Base-by-base conservation (phyloP, 2,888 invertebrate genomes). In the Mythimna loreyi region DNA sequence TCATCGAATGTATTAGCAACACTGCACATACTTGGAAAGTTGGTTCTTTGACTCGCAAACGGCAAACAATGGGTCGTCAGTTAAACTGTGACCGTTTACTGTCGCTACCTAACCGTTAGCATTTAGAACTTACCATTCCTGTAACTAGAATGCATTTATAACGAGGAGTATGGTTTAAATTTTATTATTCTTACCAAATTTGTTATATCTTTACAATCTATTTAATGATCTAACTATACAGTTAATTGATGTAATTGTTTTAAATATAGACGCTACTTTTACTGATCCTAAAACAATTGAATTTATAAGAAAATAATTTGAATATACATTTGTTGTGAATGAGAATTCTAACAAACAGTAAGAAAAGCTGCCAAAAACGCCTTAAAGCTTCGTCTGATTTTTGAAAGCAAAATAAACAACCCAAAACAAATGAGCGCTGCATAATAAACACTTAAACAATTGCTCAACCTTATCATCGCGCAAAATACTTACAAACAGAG, bases 1-100 rank as follows among this genome's bases (percentile, higher is more conserved):
- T 50, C 47, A 9, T n/a, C 49, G 47, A 57, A 47, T 47, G 13
- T 30, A 59, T 23, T 75, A 49, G 57, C 28, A 36, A 50, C 45
- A 67, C 61, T 56, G n/a, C 13, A 45, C 16, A 19, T 30, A 36
- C 7, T 45, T 68, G 8, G 36, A 72, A 72, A 67, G 61, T 53
- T 21, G 28, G 52, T 67, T 52, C 55, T 71, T 60, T 64, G 30
- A 53, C 56, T 60, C 30, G 19, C 36, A 45, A 52, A 66, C 50
- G 7, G 58, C 55, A 33, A 62, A 79, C 64, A 75, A 79, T 61
- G 58, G 69, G 58, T 75, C 59, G 45, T 67, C 58, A 49, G 55
- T 65, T 74, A 45, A 66, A 72, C 55, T 59, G 11, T 49, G 33
- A 67, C 60, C 53, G 58, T 75, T 66, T 16, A 65, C 56, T 58